Evolutionary conservation across 1,140 invertebrate species (phyloP).

Genomic region (Oryzaephilus surinamensis): DNA sequence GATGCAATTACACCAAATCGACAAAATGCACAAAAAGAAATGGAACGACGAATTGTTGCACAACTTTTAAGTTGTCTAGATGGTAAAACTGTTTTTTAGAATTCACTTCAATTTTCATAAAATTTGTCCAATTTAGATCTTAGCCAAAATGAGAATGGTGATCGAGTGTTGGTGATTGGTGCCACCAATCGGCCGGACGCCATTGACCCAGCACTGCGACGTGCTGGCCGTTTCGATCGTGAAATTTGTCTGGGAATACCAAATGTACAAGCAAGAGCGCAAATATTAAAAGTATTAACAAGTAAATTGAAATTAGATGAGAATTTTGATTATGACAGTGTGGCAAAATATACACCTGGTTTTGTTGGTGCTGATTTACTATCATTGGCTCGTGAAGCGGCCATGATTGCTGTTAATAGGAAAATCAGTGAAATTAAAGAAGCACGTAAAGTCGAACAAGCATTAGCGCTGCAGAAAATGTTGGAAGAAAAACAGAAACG

Average conservation of each 20-base stretch:
- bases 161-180: conserved; percentile 78
- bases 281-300: conserved; percentile 62
- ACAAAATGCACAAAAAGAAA: conserved; percentile 81
- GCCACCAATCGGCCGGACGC: conserved; percentile 91
- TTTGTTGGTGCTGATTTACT: conserved; percentile 93
- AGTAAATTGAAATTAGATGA: conserved; percentile 53
- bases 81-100: conserved; percentile 40
- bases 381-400: conserved; percentile 76
- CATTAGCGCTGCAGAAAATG: conserved; percentile 10
- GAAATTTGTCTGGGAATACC: conserved; percentile 93
- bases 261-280: conserved; percentile 63
- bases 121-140: conserved; percentile 38
- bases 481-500: conserved; percentile 8
- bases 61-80: conserved; percentile 85
- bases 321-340: conserved; percentile 55
- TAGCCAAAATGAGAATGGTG: conserved; percentile 46
- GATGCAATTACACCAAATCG: conserved; percentile 81
- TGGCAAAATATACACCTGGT: conserved; percentile 86
- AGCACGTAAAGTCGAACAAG: conserved; percentile 19
- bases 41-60: conserved; percentile 90
- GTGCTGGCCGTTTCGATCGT: conserved; percentile 85
- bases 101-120: not conserved
- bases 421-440: conserved; percentile 27
- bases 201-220: conserved; percentile 83
- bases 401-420: conserved; percentile 72